Conservation (phyloP, 1,140 invertebrate species). For the Pachypeltis micranthus region DNA sequence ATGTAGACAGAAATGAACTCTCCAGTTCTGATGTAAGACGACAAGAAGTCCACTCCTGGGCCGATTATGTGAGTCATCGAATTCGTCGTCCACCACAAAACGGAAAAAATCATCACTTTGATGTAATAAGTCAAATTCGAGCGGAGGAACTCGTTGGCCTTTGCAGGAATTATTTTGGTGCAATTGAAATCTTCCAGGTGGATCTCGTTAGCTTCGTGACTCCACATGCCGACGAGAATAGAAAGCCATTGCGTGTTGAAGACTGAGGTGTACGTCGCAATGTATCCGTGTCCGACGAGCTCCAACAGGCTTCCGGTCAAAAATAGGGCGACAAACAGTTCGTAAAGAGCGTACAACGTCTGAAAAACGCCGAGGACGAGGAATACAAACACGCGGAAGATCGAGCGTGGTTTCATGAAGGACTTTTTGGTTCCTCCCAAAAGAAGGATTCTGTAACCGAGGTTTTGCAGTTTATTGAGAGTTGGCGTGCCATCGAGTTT, state of each 20-base stretch:
- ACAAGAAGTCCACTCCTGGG: not conserved
- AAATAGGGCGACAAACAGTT: no score
- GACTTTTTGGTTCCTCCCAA: not conserved
- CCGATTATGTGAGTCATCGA: not conserved
- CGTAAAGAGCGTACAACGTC: no score
- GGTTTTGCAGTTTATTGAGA: not conserved
- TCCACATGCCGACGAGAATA: not conserved
- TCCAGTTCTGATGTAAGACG: not conserved
- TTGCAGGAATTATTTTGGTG: not conserved
- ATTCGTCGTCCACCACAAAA: not conserved
- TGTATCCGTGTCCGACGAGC: not conserved
- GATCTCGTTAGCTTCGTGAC: not conserved
- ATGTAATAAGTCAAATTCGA: not conserved
- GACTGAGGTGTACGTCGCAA: not conserved
- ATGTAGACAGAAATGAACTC: not conserved
- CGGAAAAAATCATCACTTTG: not conserved
- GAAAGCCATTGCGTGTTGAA: not conserved
- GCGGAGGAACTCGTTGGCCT: not conserved
- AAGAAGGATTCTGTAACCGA: not conserved
- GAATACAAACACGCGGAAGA: no score
- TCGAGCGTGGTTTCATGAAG: not conserved
- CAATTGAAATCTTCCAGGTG: not conserved
- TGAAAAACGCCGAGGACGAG: no score
- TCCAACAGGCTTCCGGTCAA: not conserved
- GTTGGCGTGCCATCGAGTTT: no score